phyloP scores from a whole-genome alignment of 2,113 vertebrate species.

The Mellivora capensis region DNA sequence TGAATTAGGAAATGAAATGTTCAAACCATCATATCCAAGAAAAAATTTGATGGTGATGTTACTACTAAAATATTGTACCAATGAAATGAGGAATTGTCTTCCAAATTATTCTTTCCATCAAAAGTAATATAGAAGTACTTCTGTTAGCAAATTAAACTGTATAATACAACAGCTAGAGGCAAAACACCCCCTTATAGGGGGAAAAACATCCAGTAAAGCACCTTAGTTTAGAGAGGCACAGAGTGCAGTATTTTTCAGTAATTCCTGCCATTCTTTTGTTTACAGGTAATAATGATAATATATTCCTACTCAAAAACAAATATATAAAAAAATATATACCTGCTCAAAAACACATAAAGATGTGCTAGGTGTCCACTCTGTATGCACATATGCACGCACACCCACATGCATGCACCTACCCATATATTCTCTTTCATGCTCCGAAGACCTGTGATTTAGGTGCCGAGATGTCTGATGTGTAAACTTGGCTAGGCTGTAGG shows the following conservation, averaged over 20 bases:
- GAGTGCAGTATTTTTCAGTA: neutral
- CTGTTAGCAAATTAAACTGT: neutral
- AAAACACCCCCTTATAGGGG: neutral
- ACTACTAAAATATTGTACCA: neutral
- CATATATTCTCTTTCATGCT: neutral
- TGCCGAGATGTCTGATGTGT: neutral
- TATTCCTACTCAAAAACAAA: neutral
- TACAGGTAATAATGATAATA: neutral
- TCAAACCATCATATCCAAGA: too few species aligned
- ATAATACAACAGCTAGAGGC: neutral
- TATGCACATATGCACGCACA: neutral
- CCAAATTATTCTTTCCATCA: neutral
- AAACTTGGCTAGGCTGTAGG: neutral
- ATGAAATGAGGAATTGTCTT: neutral
- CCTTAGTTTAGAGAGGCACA: neutral
- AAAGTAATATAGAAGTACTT: neutral
- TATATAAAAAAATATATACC: too few species aligned
- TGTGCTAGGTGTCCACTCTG: neutral
- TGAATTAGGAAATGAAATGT: neutral
- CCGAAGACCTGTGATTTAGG: neutral
- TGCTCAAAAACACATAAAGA: neutral
- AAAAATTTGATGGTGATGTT: neutral
- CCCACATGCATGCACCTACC: neutral
- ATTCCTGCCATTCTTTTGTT: neutral
- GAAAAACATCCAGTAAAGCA: neutral